Conservation (phyloP, 2,113 vertebrate genomes). For the Calypte anna region DNA sequence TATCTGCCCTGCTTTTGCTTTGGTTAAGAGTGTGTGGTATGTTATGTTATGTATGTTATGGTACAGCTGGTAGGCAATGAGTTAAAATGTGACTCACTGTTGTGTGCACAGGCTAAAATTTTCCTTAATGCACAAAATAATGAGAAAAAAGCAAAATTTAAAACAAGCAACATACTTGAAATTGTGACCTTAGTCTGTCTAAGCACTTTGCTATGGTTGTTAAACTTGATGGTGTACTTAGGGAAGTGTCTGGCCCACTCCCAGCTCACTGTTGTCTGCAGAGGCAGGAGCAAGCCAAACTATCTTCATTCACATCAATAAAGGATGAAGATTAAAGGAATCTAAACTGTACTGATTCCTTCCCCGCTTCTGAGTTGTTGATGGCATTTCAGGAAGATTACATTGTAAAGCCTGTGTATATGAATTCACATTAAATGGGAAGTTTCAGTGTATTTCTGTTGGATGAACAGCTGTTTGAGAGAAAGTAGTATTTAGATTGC, state of each 20-base stretch:
- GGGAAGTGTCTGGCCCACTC: neutral
- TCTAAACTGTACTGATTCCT: neutral
- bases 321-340: neutral
- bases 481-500: neutral
- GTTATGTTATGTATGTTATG: neutral
- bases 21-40: neutral
- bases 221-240: neutral
- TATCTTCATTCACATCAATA: neutral
- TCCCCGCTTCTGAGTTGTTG: neutral
- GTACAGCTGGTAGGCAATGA: rapidly evolving
- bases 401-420: rapidly evolving
- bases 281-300: neutral
- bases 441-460: neutral
- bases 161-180: rapidly evolving
- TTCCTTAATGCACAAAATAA: neutral
- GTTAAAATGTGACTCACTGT: neutral
- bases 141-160: neutral
- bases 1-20: neutral
- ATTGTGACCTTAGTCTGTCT: neutral
- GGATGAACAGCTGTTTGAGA: neutral
- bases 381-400: neutral
- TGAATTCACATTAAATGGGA: neutral
- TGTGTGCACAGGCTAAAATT: neutral
- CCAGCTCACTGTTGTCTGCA: rapidly evolving
- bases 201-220: neutral